Evolutionary conservation across 2,888 invertebrate species (phyloP).

Genomic region (Caenorhabditis imperialis): DNA sequence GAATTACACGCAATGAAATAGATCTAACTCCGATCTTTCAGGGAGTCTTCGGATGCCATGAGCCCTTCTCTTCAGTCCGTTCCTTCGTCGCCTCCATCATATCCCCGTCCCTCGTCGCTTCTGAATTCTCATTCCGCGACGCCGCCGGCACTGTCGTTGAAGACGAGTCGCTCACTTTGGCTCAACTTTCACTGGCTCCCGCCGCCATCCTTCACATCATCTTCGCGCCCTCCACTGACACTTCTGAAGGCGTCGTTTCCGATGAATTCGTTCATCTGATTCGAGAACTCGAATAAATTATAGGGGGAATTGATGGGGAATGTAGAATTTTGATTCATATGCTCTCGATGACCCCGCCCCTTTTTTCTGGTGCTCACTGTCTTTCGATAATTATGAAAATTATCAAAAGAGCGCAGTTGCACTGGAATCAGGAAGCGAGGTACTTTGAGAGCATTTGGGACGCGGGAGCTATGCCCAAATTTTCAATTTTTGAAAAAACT

Average conservation of each 20-base stretch:
- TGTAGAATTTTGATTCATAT: neutral
- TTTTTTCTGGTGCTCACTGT: too few relatives aligned
- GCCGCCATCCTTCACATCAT: constrained; percentile 87
- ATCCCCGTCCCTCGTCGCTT: constrained; percentile 10
- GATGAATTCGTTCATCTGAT: constrained; percentile 14
- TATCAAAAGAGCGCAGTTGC: too few relatives aligned
- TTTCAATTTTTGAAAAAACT: too few relatives aligned
- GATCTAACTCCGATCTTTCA: too few relatives aligned
- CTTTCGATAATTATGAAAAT: too few relatives aligned
- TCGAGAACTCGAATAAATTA: constrained; percentile 9
- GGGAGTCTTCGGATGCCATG: constrained; percentile 71
- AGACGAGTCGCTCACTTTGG: constrained; percentile 84
- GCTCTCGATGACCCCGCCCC: too few relatives aligned
- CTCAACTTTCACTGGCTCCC: constrained; percentile 87
- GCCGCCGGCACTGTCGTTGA: constrained; percentile 32
- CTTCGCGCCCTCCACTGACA: constrained; percentile 80
- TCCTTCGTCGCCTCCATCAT: constrained; percentile 60
- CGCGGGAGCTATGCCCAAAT: too few relatives aligned
- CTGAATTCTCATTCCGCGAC: constrained; percentile 64
- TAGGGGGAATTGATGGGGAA: neutral
- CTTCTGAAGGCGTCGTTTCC: constrained; percentile 2
- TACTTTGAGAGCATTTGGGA: too few relatives aligned
- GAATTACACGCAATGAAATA: too few relatives aligned
- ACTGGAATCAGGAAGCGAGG: too few relatives aligned
- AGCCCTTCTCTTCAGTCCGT: constrained; percentile 63